phyloP scores from a whole-genome alignment of 2,888 invertebrate species.

The Drosophila emarginata region DNA sequence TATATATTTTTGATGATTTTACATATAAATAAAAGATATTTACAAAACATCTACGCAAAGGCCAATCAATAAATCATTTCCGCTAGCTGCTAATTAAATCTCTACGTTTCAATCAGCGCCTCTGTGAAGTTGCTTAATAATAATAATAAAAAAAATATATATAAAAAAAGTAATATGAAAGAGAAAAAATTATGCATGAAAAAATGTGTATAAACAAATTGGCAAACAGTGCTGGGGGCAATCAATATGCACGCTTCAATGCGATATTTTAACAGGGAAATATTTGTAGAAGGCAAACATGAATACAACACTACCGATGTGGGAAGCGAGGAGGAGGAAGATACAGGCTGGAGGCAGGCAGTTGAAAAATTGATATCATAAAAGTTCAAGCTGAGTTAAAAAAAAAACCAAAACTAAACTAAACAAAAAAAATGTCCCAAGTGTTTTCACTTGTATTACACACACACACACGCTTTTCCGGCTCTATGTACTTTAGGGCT shows the following conservation, averaged over 20 bases:
- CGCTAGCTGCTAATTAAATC: conserved; percentile 55
- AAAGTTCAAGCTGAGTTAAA: conserved; percentile 31
- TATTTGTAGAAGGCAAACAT: conserved; percentile 28
- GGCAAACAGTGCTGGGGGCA: conserved; percentile 14
- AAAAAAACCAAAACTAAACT: background rate
- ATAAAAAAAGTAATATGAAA: background rate
- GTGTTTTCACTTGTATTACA: conserved; percentile 38
- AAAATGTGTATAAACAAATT: conserved; percentile 3
- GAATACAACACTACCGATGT: conserved; percentile 1
- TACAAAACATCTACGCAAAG: conserved; percentile 1
- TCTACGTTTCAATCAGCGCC: conserved; percentile 25
- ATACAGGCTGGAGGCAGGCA: background rate
- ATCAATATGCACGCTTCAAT: conserved; percentile 7
- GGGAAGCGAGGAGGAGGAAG: background rate
- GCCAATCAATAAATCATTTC: conserved; percentile 66
- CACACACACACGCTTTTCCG: conserved; percentile 19
- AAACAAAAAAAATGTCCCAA: conserved; percentile 26
- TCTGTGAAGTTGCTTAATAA: conserved; percentile 1
- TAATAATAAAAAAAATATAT: background rate
- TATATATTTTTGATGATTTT: background rate
- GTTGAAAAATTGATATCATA: conserved; percentile 18
- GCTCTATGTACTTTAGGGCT: conserved; percentile 24
- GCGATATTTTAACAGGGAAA: conserved; percentile 12
- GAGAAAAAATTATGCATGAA: conserved; percentile 7
- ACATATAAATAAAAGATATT: conserved; percentile 1